These are phyloP conservation scores for Caranx ignobilis DNA, from an alignment of 2,113 vertebrate genomes.

Conservation along the genomic window DNA sequence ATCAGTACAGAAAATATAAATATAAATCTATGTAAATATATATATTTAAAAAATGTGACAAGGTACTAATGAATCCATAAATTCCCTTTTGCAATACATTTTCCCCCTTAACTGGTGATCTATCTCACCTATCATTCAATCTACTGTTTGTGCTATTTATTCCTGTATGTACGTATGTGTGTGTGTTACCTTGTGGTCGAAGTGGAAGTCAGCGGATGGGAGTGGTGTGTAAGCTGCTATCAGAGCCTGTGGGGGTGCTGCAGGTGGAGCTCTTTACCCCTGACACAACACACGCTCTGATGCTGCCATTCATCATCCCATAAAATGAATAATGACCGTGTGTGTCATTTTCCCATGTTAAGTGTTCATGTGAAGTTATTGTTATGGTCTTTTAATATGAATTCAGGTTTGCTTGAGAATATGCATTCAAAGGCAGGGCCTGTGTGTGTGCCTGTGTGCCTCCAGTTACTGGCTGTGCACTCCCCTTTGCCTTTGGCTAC, in stretches of 20 bases:
- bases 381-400: background rate
- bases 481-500: conserved; percentile 38
- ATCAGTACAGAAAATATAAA: conserved; percentile 10
- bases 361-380: background rate
- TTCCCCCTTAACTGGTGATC: background rate
- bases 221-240: conserved; percentile 17
- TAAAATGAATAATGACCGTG: background rate
- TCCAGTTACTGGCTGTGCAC: conserved; percentile 21
- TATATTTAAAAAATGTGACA: background rate
- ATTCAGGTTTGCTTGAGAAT: background rate
- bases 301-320: background rate
- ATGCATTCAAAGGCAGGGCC: background rate
- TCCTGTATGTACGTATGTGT: background rate
- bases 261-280: conserved; percentile 7
- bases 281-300: background rate
- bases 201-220: background rate
- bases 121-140: background rate
- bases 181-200: background rate
- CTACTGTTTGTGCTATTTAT: too few species aligned
- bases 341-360: background rate
- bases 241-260: conserved; percentile 42
- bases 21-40: too few species aligned
- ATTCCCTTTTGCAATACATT: conserved; percentile 1
- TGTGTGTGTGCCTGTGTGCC: background rate
- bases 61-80: conserved; percentile 2